Evolutionary conservation across 1,140 invertebrate species (phyloP).

Genomic region (Cherax destructor): DNA sequence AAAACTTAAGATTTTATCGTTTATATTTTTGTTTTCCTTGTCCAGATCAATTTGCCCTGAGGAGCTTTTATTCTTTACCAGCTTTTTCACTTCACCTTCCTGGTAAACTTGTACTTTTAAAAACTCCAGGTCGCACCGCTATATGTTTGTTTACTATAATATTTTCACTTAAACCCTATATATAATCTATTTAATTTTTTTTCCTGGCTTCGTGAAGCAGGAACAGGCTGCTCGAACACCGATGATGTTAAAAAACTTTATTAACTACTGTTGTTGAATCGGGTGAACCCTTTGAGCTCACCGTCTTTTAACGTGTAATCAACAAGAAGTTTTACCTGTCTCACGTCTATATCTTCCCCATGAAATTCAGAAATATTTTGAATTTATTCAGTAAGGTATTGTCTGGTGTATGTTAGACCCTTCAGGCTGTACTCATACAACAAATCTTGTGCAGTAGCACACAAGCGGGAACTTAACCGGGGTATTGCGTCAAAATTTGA

Average conservation of each 20-base stretch:
- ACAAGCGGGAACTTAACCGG: background rate
- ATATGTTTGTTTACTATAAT: background rate
- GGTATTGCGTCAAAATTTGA: constrained; percentile 9
- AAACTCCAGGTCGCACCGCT: background rate
- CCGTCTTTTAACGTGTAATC: constrained; percentile 26
- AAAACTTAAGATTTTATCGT: too few species aligned
- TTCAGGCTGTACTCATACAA: background rate
- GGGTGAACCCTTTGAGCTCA: background rate
- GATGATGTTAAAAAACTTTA: constrained; percentile 18
- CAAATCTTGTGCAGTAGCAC: background rate
- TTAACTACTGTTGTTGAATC: background rate
- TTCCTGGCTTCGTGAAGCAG: background rate
- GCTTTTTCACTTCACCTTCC: too few species aligned
- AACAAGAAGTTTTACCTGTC: constrained; percentile 11
- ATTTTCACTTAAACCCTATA: constrained; percentile 29
- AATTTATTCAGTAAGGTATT: constrained; percentile 2
- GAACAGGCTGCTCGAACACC: constrained; percentile 21
- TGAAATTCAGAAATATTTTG: background rate
- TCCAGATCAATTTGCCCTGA: too few species aligned
- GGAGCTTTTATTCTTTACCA: too few species aligned
- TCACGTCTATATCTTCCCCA: background rate
- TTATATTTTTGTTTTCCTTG: too few species aligned
- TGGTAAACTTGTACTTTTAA: too few species aligned
- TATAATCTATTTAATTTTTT: background rate
- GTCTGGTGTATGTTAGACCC: background rate